Conservation (phyloP, 2,113 vertebrate species). For the Dunckerocampus dactyliophorus region DNA sequence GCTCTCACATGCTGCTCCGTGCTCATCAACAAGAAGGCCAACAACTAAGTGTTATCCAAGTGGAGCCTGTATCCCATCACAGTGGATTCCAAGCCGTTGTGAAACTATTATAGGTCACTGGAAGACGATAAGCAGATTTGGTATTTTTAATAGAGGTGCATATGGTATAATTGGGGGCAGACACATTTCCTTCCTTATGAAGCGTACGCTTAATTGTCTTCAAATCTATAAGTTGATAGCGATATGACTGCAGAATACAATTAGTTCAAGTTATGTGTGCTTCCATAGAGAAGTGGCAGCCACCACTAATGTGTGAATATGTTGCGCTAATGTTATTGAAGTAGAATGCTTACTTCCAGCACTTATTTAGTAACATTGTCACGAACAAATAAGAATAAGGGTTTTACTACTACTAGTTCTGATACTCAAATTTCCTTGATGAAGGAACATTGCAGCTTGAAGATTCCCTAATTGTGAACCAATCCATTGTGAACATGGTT, state of each 20-base stretch:
- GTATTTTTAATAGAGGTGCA: conserved; percentile 5
- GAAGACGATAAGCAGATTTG: background rate
- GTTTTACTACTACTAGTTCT: no score
- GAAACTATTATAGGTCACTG: background rate
- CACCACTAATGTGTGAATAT: no score
- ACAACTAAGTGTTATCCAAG: conserved; percentile 71
- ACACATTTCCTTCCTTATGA: background rate
- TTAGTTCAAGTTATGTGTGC: background rate
- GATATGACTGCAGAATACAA: background rate
- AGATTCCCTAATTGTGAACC: no score
- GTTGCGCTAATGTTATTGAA: no score
- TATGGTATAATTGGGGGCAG: background rate
- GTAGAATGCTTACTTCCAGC: no score
- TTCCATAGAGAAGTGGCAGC: background rate
- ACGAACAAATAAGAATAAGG: no score
- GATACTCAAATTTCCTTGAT: no score
- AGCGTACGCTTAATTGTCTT: conserved; percentile 2
- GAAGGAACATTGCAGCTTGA: no score
- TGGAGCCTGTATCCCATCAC: conserved; percentile 2
- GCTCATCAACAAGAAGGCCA: conserved; percentile 84
- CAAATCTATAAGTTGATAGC: background rate
- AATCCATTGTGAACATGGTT: no score
- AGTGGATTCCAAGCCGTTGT: background rate
- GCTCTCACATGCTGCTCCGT: conserved; percentile 86
- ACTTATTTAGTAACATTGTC: no score